phyloP scores from a whole-genome alignment of 2,888 invertebrate genomes.

The Phortica magna region DNA sequence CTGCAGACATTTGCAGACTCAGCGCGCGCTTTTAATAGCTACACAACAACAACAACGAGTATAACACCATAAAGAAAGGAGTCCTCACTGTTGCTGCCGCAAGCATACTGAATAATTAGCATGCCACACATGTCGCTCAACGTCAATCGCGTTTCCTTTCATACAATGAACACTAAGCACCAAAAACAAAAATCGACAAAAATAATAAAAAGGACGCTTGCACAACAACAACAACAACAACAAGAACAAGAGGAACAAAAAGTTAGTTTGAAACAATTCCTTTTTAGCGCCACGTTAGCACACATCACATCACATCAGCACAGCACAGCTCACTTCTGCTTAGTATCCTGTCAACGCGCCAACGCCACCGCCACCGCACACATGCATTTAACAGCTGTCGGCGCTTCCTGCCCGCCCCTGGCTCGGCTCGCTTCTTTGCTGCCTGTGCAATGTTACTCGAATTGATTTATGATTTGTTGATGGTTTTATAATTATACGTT shows the following conservation, averaged over 20 bases:
- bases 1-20: conserved; percentile 58
- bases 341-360: neutral
- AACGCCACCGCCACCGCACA: neutral
- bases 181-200: neutral
- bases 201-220: neutral
- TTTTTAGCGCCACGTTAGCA: neutral
- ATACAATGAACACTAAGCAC: too few species aligned
- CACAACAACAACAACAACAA: neutral
- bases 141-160: neutral
- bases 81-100: neutral
- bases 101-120: conserved; percentile 19
- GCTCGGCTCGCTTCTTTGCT: neutral
- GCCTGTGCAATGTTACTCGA: neutral
- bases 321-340: neutral
- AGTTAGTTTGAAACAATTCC: neutral
- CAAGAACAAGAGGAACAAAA: neutral
- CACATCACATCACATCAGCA: neutral
- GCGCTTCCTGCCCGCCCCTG: neutral
- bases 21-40: conserved; percentile 4
- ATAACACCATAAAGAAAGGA: too few species aligned
- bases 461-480: conserved; percentile 37
- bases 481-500: conserved; percentile 35
- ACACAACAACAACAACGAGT: neutral
- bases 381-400: neutral
- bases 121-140: neutral